Evolutionary conservation across 2,113 vertebrate genomes (phyloP), one percentile per base, ranked within the genome.

Genomic region (Grallaria varia): DNA sequence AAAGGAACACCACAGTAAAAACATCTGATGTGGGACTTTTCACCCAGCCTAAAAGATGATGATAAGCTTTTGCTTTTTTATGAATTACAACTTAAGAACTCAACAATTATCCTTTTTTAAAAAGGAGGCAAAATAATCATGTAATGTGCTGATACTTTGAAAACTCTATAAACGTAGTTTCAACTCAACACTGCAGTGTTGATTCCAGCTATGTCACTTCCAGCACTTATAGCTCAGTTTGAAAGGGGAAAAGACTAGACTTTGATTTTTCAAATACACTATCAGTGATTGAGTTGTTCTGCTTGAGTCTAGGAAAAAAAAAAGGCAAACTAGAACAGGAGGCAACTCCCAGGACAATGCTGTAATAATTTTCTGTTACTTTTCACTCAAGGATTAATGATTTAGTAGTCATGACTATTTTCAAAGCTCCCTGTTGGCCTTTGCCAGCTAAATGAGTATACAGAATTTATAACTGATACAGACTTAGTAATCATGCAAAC

Each of bases 21-120:
- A 23, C 13, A 27, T 53, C 30, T 68, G 33, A 53, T 9, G 10
- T 0, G 0, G 22, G 27, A 64, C 5, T 68, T 49, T 21, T 0
- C 37, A 55, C 27, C 12, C 27, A 28, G 23, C 39, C 31, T 63
- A 30, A 83, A 68, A 63, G 40, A 33, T 39, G 12, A 9, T 74
- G 25, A 78, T 53, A 53, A 87, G 16, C 31, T 77, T 94, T 69
- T 85, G 22, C 19, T 58, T 84, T 74, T 92, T 8, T 84, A 39
- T 59, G 33, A 73, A 39, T 88, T 86, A 37, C 27, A 31, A 10
- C 3, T 56, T 64, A 55, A 52, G 19, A 88, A 58, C 18, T 73
- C 21, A 49, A n/a, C 5, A 84, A 66, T 4, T 66, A 13, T 23
- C 8, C 15, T 52, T 60, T 52, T 55, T 58, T 30, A 14, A 30